Base-by-base conservation (phyloP, 2,888 invertebrate genomes). In the Vesta saturnalis region DNA sequence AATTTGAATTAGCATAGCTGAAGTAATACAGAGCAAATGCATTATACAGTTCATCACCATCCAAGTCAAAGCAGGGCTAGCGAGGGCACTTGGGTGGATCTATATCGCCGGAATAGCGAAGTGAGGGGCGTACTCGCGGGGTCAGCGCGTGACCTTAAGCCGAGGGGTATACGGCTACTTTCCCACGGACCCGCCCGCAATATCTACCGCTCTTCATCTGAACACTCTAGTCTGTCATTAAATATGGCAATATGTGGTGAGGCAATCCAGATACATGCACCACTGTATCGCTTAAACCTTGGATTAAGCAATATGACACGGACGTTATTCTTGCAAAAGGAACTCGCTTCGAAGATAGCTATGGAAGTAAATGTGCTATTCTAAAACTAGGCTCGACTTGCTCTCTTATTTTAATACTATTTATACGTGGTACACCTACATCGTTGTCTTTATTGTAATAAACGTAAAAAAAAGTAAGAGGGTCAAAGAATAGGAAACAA, bases 121-220 rank as follows among this genome's bases (percentile, higher is more conserved):
- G 75, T 61, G 73, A 73, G 74, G 77, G 76, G 70, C 66, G 71
- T 72, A 77, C 76, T 74, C 74, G 80, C 77, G 82, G 82, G 84
- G 83, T 83, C 83, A 84, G 78, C 83, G 81, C 82, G 83, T 84
- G 84, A 84, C 84, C 84, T 84, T 84, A 83, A 83, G 83, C 83
- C 83, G 82, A 83, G 84, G 83, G 84, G 83, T 83, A 83, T 83
- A 81, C 83, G 81, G 83, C 83, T 82, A 84, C 84, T 84, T 84
- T 84, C 84, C 84, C 84, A 84, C 84, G 84, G 83, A 83, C 80
- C 83, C 83, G 83, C 83, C 83, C 83, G 83, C 83, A 80, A 82
- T 83, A 84, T 83, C 84, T 83, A 81, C 82, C 83, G 83, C 83
- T 83, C 83, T 83, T 83, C 83, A 84, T 84, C 83, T 82, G 81